A percentile compares a stretch with the other conserved stretches of the same genome.
Evolutionary conservation across 2,113 vertebrate genomes (phyloP).

Genomic region (Hippolais icterina): DNA sequence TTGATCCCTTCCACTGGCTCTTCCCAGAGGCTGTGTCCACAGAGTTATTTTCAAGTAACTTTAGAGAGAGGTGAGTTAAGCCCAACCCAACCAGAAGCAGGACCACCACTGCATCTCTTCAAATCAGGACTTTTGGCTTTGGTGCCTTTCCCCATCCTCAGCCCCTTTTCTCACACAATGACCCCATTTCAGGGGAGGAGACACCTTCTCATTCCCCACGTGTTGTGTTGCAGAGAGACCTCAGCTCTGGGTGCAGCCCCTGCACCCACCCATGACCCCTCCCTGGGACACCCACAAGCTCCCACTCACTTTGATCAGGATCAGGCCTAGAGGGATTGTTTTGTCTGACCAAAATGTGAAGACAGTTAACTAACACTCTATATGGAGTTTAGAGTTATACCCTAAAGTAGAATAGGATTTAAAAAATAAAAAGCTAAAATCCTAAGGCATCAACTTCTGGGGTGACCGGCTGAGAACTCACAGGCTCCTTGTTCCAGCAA

Average conservation of each 20-base stretch:
- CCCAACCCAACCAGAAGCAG: neutral
- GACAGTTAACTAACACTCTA: neutral
- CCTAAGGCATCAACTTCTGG: neutral
- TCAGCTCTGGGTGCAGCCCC: neutral
- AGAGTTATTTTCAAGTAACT: neutral
- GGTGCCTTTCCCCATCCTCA: neutral
- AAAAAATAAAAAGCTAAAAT: neutral
- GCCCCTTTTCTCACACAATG: neutral
- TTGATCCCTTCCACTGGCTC: neutral
- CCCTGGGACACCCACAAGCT: neutral
- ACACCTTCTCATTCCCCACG: neutral
- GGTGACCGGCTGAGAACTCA: accelerated
- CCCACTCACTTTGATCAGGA: neutral
- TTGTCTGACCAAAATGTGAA: neutral
- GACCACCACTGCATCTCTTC: neutral
- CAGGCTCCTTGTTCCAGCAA: neutral
- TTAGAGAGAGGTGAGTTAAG: neutral
- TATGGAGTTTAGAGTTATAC: neutral
- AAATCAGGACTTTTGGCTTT: neutral
- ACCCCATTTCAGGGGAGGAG: neutral
- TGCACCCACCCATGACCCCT: neutral
- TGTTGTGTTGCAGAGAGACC: neutral
- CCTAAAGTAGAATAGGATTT: neutral
- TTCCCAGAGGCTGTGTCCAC: neutral
- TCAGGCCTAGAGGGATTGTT: neutral